A percentile compares a stretch with the other conserved stretches of the same genome.
Evolutionary conservation across 2,113 vertebrate species (phyloP).

Genomic region (Sylvia atricapilla): DNA sequence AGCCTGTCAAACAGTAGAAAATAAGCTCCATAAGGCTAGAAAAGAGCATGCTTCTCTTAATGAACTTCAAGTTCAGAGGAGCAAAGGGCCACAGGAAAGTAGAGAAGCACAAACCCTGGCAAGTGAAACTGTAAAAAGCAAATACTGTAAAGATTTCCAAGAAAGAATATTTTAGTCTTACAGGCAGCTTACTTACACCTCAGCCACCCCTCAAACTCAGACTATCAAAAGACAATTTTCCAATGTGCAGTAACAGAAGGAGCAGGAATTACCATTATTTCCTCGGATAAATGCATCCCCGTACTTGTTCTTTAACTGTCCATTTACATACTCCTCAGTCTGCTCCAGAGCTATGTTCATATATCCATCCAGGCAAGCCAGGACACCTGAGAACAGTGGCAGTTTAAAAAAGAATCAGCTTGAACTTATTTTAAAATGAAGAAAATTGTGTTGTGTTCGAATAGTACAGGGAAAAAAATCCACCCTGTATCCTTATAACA

Average conservation of each 20-base stretch:
- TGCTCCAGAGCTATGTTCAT: conserved; percentile 99
- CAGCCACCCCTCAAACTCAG: background rate
- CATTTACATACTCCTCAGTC: conserved; percentile 98
- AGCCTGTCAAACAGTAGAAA: background rate
- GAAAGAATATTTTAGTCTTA: background rate
- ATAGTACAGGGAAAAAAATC: background rate
- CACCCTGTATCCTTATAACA: background rate
- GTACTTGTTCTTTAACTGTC: conserved; percentile 98
- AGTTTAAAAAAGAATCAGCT: background rate
- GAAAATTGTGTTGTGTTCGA: background rate
- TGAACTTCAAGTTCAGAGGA: background rate
- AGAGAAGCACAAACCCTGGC: background rate
- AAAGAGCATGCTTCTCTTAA: background rate
- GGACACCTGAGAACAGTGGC: conserved; percentile 80
- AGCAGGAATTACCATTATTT: conserved; percentile 87
- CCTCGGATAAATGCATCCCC: conserved; percentile 98
- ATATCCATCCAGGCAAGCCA: conserved; percentile 97
- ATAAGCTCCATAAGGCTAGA: background rate
- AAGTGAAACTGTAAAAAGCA: background rate
- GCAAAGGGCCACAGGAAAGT: background rate
- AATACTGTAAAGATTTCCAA: background rate
- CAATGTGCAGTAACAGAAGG: background rate
- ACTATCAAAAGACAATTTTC: background rate
- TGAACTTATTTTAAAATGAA: background rate
- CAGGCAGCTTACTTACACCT: background rate